Base-by-base conservation (phyloP, 2,113 vertebrate species). In the Glareola pratincola region DNA sequence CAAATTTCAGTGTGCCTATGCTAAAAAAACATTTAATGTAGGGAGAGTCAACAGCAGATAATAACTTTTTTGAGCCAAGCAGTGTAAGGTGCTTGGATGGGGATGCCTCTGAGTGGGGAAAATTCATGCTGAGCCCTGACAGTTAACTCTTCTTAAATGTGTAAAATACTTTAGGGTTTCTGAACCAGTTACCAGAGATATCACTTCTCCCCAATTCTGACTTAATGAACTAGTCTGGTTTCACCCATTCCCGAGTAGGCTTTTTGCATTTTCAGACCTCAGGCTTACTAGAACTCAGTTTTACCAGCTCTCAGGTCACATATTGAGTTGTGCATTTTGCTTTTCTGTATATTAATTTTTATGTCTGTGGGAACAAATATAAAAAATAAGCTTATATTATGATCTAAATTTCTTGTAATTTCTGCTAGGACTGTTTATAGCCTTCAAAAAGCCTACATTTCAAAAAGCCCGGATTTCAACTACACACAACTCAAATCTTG, bases 331-430 rank as follows among this genome's bases (percentile, higher is more conserved):
- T 4, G 8, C 11, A 62, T 69, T 69, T 86, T 76, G 13, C 7
- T 79, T 91, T 87, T 37, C 22, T 66, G 2, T 66, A 41, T 26
- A 30, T 41, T 32, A 39, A 3, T 41, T 92, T 90, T 79, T 62
- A 18, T 69, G 18, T 64, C 27, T 83, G 5, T 62, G 15, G 6
- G 9, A 6, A 54, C 4, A 85, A 82, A 73, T 30, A 11, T 23
- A 48, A 27, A 64, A 1, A 6, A 10, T 2, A 76, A 80, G 27
- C 1, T 43, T 64, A 29, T 41, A 10, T 32, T 0, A 6, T 69
- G 3, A 69, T 73, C 7, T 76, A 85, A 69, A 85, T 76, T 54
- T 73, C 17, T 90, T 89, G 11, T 30, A 39, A 56, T 48, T 91
- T 94, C 63, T 62, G 29, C 20, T 50, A 64, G 20, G 53, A 71